Percentiles rank a stretch among this genome's conserved stretches.
Conservation (phyloP, 2,113 vertebrate genomes). For the Procavia capensis region DNA sequence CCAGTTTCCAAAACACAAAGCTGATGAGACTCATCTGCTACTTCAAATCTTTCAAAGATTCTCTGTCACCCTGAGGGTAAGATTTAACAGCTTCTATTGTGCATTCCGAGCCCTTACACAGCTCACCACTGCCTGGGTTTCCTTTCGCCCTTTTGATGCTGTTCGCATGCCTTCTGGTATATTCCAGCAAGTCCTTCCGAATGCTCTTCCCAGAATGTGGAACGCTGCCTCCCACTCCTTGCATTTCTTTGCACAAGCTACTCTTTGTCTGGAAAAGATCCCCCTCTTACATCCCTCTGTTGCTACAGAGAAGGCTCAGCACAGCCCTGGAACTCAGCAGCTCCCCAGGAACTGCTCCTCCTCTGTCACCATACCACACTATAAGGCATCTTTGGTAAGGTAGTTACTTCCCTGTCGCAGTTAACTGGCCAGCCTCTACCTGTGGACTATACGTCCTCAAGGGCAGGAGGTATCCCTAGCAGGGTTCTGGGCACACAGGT, state of each 20-base stretch:
- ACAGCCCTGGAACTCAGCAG: neutral
- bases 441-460: neutral
- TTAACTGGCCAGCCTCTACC: neutral
- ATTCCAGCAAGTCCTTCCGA: no score
- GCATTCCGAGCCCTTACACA: neutral
- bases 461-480: neutral
- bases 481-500: neutral
- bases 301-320: neutral
- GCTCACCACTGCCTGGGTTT: neutral
- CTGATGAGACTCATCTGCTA: neutral
- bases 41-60: neutral
- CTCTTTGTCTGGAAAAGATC: neutral
- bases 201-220: neutral
- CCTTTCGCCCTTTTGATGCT: neutral
- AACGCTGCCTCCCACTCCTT: no score
- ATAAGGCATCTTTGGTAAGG: neutral
- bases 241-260: neutral
- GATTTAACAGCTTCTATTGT: neutral
- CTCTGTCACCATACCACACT: neutral
- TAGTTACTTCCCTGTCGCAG: neutral
- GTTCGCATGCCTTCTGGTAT: no score
- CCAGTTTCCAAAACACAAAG: neutral
- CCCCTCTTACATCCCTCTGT: neutral
- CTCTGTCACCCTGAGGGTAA: neutral
- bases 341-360: neutral